Percentiles rank a stretch among this genome's conserved stretches.
Conservation (phyloP, 2,888 invertebrate genomes). For the Coecobrya sp. region DNA sequence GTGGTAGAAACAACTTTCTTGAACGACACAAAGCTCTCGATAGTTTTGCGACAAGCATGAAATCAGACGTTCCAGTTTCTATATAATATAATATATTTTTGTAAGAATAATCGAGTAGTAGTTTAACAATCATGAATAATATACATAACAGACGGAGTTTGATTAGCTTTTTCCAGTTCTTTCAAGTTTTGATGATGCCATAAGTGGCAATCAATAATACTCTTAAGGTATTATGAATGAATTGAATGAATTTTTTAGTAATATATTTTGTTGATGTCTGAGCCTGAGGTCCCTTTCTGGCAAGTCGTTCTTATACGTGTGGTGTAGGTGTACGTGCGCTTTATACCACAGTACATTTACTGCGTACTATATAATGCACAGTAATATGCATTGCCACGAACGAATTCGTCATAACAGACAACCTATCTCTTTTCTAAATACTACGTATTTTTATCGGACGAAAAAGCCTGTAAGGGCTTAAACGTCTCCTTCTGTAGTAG, state of each 20-base stretch:
- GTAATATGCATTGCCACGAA: not conserved
- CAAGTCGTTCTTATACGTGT: not conserved
- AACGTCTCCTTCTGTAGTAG: not conserved
- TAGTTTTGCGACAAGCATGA: slow-evolving; percentile 72
- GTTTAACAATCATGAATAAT: slow-evolving; percentile 56
- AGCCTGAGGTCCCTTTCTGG: slow-evolving; percentile 16
- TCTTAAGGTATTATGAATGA: slow-evolving; percentile 32
- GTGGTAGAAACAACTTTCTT: slow-evolving; percentile 71
- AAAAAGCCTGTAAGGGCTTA: not conserved
- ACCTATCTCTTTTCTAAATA: not conserved
- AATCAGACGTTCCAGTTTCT: slow-evolving; percentile 73
- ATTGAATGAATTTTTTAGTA: not conserved
- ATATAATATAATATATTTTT: slow-evolving; percentile 43
- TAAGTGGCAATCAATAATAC: slow-evolving; percentile 61
- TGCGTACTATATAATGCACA: not conserved
- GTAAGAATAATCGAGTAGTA: slow-evolving; percentile 12
- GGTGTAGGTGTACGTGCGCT: not conserved
- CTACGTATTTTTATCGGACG: not conserved
- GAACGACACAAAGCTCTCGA: slow-evolving; percentile 78
- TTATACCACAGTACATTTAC: not conserved
- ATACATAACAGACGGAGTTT: slow-evolving; percentile 70
- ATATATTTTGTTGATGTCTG: not conserved
- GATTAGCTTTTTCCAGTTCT: slow-evolving; percentile 58
- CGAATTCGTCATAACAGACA: not conserved
- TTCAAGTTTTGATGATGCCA: slow-evolving; percentile 23